Evolutionary conservation across 2,888 invertebrate genomes (phyloP), one percentile per base, ranked within the genome.

Genomic region (Clanis bilineata): DNA sequence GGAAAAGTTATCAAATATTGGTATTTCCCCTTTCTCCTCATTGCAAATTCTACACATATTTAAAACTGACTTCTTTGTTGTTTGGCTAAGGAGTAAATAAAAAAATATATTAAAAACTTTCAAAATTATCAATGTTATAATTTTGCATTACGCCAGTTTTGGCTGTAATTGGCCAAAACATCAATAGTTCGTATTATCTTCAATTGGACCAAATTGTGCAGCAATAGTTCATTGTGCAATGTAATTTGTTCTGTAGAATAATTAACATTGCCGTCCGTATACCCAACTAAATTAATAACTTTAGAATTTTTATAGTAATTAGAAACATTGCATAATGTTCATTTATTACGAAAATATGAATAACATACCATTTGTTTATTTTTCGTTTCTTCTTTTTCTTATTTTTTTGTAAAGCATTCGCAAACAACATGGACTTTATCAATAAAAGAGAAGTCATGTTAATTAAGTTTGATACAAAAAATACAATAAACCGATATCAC

Each of bases 341-440:
- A 28, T 32, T 60, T 28, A 47, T 25, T 22, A 51, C 51, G 0
- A 38, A 6, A 0, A 22, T 23, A 12, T n/a, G 47, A 7, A 25
- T 47, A 61, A 83, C 84, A 62, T 78, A 86, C 86, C 66, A 56
- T 77, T 83, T 83, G 41, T 75, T 82, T n/a, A 74, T 63, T 62
- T 81, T 81, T 18, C 62, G 63, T 72, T 79, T 85, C 64, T 82
- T 87, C 66, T 82, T 85, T 64, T 80, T 85, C 64, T 83, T 87
- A 41, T 74, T 78, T 64, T 82, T 84, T 60, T 87, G 78, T 62
- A 86, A 67, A 57, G 83, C 82, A 64, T 83, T 88, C 59, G 87
- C 85, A 66, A 86, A 80, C 63, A 91, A 68, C 82, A 91, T 84
- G 21, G 90, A 89, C 62, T 90, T 89, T 38, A 90, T 67, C 66